Evolutionary conservation across 2,113 vertebrate species (phyloP).

Genomic region (Myrmecobius fasciatus): DNA sequence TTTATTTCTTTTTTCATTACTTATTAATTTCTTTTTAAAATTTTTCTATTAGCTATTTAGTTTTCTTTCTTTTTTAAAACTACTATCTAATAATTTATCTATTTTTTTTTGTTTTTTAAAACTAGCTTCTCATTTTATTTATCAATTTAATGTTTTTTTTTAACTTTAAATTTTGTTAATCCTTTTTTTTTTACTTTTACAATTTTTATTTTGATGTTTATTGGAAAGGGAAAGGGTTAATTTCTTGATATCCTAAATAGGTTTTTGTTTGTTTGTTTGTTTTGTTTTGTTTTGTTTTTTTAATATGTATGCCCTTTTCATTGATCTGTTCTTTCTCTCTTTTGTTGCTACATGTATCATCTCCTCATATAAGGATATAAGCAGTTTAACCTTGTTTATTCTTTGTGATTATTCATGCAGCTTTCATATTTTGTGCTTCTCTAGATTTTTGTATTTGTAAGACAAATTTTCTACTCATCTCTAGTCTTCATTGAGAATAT

Average conservation of each 20-base stretch:
- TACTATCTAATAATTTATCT: background rate
- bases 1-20: too few relatives aligned
- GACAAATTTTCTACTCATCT: too few relatives aligned
- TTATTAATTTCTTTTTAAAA: too few relatives aligned
- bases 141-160: background rate
- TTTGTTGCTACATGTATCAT: background rate
- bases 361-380: too few relatives aligned
- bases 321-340: background rate
- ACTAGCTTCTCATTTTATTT: background rate
- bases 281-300: too few relatives aligned
- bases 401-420: too few relatives aligned
- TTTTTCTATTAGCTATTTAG: too few relatives aligned
- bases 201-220: background rate
- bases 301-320: background rate
- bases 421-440: background rate
- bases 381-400: too few relatives aligned
- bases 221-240: rapidly evolving
- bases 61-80: too few relatives aligned
- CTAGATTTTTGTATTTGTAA: background rate
- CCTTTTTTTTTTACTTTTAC: background rate
- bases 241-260: background rate
- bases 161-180: background rate
- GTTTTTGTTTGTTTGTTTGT: too few relatives aligned
- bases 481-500: too few relatives aligned
- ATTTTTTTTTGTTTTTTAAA: background rate